Base-by-base conservation (phyloP, 1,140 invertebrate species). In the Hylaeus anthracinus region DNA sequence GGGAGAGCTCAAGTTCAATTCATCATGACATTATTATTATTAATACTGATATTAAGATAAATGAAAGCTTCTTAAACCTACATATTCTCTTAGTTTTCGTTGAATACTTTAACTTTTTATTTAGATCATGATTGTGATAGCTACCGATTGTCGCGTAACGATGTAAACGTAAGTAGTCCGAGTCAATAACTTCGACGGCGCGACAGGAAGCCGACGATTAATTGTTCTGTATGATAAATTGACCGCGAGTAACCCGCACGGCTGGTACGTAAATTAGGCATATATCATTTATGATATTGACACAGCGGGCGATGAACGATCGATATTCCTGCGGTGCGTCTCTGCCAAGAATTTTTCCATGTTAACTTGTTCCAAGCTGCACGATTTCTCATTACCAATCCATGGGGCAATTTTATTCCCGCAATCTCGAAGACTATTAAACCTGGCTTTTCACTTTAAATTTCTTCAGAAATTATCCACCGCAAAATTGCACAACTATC, bases 201-300 rank as follows among this genome's bases (percentile, higher is more conserved):
- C 70, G 70, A 55, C 77, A 39, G 56, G 48, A 48, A 26, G 41
- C 14, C n/a, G 61, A 82, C 81, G 81, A 82, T 79, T 82, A 82
- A 82, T 82, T 82, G 67, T 72, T 26, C 43, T 26, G 60, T 26
- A 45, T 72, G 81, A 79, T 82, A 82, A 82, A 79, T 82, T 53
- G 76, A 79, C 63, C 66, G 61, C 67, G 80, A 56, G 55, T 53
- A 61, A 80, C 79, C 72, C 15, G 64, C 63, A 51, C 79, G 79
- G 37, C 64, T 80, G 79, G 72, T 65, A 80, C 79, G 53, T 80
- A 69, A 80, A 80, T 80, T 75, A 77, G 79, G 65, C 60, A 71
- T 81, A 71, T 76, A 77, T 77, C 74, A 70, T 77, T 77, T 74
- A 77, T 81, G 74, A 64, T 77, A 76, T 81, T 71, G 79, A 81